Conservation (phyloP, 2,113 vertebrate species). For the Scomber scombrus region DNA sequence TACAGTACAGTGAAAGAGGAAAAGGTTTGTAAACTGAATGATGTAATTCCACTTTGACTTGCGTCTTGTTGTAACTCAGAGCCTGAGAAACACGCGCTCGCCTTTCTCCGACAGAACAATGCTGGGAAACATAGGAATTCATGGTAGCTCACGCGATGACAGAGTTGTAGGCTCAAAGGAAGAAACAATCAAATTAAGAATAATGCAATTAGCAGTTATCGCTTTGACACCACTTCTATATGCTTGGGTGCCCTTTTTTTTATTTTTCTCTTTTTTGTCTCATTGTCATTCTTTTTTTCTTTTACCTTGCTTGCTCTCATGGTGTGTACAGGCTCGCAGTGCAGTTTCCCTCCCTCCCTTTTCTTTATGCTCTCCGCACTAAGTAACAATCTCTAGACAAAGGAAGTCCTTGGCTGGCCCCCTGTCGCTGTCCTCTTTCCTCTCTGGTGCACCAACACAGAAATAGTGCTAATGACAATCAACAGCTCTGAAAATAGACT, state of each 20-base stretch:
- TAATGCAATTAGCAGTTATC: constrained; percentile 34
- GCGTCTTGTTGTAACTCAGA: not conserved
- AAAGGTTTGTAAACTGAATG: constrained; percentile 43
- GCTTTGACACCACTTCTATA: constrained; percentile 10
- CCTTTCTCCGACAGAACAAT: constrained; percentile 67
- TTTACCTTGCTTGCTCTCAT: constrained; percentile 24
- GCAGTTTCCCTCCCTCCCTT: constrained; percentile 18
- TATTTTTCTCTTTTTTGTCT: not conserved
- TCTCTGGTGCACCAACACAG: constrained; percentile 34
- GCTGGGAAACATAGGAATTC: constrained; percentile 71
- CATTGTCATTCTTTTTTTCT: constrained; percentile 5
- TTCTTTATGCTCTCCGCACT: constrained; percentile 35
- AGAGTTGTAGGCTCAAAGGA: constrained; percentile 5
- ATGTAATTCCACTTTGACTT: constrained; percentile 44
- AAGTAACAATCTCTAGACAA: constrained; percentile 75
- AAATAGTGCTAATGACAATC: constrained; percentile 34
- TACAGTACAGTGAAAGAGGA: constrained; percentile 23
- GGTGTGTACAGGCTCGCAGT: constrained; percentile 29
- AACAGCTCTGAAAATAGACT: constrained; percentile 26
- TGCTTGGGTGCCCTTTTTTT: not conserved
- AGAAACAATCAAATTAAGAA: constrained; percentile 13
- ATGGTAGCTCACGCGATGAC: constrained; percentile 50
- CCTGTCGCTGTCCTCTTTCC: constrained; percentile 31
- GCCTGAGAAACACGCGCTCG: constrained; percentile 61
- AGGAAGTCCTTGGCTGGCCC: constrained; percentile 68